A percentile compares a stretch with the other conserved stretches of the same genome.
phyloP scores from a whole-genome alignment of 2,797 vertebrate genomes.

The Sebastiscus tertius region DNA sequence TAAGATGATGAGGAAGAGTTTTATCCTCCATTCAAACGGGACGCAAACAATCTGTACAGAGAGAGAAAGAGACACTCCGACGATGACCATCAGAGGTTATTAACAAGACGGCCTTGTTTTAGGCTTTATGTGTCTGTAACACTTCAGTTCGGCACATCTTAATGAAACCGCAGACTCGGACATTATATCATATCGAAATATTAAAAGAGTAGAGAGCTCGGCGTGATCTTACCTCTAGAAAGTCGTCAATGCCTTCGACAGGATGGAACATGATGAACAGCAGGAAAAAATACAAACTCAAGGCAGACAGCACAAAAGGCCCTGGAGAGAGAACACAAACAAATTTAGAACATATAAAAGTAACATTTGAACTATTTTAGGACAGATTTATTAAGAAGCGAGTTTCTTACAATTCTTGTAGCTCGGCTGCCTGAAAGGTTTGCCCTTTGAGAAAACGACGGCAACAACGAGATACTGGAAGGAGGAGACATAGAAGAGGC shows the following conservation, averaged over 20 bases:
- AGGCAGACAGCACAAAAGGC: conserved; percentile 88
- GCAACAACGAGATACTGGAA: conserved; percentile 99
- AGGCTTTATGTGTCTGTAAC: neutral
- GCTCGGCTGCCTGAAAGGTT: conserved; percentile 96
- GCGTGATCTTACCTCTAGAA: conserved; percentile 87
- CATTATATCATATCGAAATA: neutral
- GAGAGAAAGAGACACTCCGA: neutral
- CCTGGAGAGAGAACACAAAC: conserved; percentile 63
- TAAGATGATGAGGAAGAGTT: conserved; percentile 86
- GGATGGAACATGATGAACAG: conserved; percentile 92
- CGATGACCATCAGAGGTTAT: neutral
- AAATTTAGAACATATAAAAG: neutral
- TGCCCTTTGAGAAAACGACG: conserved; percentile 97
- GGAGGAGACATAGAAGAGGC: conserved; percentile 94
- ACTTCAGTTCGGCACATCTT: neutral
- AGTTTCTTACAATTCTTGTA: conserved; percentile 92
- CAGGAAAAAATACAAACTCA: conserved; percentile 87
- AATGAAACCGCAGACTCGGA: neutral
- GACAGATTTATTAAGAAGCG: neutral
- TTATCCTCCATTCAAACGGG: conserved; percentile 89
- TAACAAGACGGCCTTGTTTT: neutral
- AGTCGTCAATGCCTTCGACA: conserved; percentile 80
- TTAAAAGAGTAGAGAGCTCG: neutral
- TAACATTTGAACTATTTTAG: neutral
- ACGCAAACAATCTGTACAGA: conserved; percentile 90